These are phyloP conservation scores for Pocillopora damicornis DNA, from an alignment of 64 coral and sea anemone species.

Conservation along the genomic window DNA sequence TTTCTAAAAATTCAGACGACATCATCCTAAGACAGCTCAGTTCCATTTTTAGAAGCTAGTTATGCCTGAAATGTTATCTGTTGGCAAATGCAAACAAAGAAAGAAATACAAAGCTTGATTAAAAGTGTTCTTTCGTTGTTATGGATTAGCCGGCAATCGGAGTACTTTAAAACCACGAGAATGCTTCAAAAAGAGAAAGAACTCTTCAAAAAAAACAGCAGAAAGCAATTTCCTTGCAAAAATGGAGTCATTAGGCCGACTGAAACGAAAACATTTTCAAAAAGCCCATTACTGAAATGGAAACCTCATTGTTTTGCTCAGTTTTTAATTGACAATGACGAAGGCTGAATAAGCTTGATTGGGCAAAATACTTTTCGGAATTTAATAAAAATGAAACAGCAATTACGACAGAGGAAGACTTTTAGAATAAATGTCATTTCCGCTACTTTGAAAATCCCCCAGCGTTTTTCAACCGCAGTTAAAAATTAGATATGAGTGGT, in stretches of 20 bases:
- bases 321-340: not conserved
- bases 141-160: not conserved
- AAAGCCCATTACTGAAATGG: constrained; percentile 6
- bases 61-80: not conserved
- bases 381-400: not conserved
- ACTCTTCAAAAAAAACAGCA: not conserved
- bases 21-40: not conserved
- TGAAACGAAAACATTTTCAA: not conserved
- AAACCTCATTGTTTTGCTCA: not conserved
- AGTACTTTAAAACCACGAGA: not conserved
- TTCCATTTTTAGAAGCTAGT: not conserved
- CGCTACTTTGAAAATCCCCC: no score
- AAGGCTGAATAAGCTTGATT: not conserved
- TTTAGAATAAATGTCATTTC: not conserved
- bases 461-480: not conserved
- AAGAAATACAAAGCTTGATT: not conserved
- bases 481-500: not conserved
- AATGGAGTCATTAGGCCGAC: not conserved
- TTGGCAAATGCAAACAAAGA: not conserved
- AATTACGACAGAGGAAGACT: not conserved
- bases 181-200: not conserved
- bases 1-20: not conserved
- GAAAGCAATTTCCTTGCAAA: not conserved
- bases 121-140: not conserved
- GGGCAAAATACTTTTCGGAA: not conserved